A percentile compares a stretch with the other conserved stretches of the same genome.
phyloP scores from a whole-genome alignment of 2,797 vertebrate species.

The Gymnothorax javanicus region DNA sequence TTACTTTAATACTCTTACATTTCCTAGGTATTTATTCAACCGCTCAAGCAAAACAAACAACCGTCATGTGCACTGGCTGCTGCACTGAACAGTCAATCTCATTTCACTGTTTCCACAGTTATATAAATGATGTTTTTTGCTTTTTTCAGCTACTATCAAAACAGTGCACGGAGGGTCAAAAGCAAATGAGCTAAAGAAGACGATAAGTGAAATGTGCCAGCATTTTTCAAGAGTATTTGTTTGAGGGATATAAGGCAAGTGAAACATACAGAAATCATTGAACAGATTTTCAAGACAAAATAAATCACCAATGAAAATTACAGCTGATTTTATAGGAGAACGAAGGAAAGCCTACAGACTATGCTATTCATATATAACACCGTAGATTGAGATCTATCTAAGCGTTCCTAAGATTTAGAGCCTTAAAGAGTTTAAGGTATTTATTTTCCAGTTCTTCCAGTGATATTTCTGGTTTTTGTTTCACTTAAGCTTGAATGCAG shows the following conservation, averaged over 20 bases:
- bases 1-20: constrained; percentile 36
- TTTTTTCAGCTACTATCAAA: constrained; percentile 1
- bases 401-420: not conserved
- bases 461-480: not conserved
- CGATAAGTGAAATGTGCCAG: not conserved
- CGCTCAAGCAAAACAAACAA: constrained; percentile 35
- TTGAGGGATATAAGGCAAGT: not conserved
- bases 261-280: not conserved
- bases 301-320: not conserved
- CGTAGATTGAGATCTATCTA: not conserved
- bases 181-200: not conserved
- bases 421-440: not conserved
- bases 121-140: not conserved
- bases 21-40: constrained; percentile 41
- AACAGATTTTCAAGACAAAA: not conserved
- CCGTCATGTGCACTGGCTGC: not conserved
- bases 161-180: not conserved
- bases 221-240: not conserved
- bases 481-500: not conserved
- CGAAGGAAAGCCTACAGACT: not conserved
- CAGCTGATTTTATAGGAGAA: not conserved
- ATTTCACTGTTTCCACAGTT: not conserved
- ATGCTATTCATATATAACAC: not conserved
- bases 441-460: not conserved
- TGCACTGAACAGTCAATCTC: not conserved